Conservation (phyloP, 2,113 vertebrate genomes). For the Callaeas wilsoni region DNA sequence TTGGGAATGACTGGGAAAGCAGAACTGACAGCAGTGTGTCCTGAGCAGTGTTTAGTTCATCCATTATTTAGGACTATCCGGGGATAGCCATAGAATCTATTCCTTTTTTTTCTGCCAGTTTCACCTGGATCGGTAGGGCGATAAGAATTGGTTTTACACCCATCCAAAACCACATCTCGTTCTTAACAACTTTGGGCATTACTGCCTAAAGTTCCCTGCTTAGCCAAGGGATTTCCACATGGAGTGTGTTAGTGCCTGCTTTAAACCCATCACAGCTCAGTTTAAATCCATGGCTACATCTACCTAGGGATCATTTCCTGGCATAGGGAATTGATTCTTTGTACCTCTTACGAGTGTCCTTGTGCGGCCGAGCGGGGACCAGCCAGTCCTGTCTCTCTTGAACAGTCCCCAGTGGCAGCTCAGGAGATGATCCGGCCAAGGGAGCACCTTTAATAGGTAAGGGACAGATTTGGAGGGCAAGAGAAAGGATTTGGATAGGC, state of each 20-base stretch:
- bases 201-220: not conserved
- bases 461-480: not conserved
- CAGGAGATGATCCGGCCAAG: not conserved
- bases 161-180: accelerated
- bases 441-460: not conserved
- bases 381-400: not conserved
- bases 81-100: not conserved
- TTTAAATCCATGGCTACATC: not conserved
- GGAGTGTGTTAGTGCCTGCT: not conserved
- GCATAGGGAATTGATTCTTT: not conserved
- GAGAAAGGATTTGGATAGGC: not conserved
- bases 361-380: not conserved
- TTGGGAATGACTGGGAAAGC: not conserved
- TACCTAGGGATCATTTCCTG: not conserved
- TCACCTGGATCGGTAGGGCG: not conserved
- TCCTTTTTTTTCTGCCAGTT: not conserved
- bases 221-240: not conserved
- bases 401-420: not conserved
- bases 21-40: not conserved
- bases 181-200: not conserved
- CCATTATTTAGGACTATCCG: not conserved
- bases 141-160: not conserved
- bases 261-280: not conserved
- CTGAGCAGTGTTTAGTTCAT: not conserved
- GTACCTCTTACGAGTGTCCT: not conserved